Evolutionary conservation across 2,888 invertebrate species (phyloP).

Genomic region (Sminthurinus aureus): DNA sequence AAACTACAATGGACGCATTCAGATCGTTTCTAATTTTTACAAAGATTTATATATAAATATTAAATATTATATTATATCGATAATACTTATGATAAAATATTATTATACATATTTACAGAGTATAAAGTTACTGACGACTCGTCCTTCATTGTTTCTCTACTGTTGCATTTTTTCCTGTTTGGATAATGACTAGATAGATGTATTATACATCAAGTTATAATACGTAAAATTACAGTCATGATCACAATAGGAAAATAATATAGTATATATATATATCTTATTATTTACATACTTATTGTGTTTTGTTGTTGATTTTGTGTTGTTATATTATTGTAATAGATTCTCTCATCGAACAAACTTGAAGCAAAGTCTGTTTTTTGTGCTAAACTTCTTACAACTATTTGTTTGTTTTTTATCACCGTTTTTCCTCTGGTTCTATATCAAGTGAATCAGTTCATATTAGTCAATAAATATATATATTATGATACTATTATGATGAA

Average conservation of each 20-base stretch:
- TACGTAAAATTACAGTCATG: not conserved
- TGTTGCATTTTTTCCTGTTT: constrained; percentile 6
- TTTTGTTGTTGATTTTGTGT: constrained; percentile 15
- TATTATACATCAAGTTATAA: no score
- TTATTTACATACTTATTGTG: not conserved
- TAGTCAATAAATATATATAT: not conserved
- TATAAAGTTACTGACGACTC: not conserved
- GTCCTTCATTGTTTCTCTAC: not conserved
- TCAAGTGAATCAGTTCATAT: not conserved
- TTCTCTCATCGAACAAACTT: constrained; percentile 37
- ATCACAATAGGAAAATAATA: not conserved
- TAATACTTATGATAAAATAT: no score
- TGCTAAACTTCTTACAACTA: constrained; percentile 1
- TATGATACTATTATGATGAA: no score
- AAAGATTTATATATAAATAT: not conserved
- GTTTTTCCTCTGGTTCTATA: constrained; percentile 14
- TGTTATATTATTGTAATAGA: constrained; percentile 1
- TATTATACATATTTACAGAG: no score
- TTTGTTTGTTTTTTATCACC: not conserved
- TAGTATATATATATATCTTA: not conserved
- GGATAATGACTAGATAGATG: not conserved
- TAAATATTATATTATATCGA: not conserved
- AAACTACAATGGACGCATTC: not conserved
- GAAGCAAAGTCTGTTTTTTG: constrained; percentile 33
- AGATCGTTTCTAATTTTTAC: not conserved